These are phyloP conservation scores for Oreochromis spilurus DNA, from an alignment of 2,113 vertebrate genomes.

Conservation along the genomic window DNA sequence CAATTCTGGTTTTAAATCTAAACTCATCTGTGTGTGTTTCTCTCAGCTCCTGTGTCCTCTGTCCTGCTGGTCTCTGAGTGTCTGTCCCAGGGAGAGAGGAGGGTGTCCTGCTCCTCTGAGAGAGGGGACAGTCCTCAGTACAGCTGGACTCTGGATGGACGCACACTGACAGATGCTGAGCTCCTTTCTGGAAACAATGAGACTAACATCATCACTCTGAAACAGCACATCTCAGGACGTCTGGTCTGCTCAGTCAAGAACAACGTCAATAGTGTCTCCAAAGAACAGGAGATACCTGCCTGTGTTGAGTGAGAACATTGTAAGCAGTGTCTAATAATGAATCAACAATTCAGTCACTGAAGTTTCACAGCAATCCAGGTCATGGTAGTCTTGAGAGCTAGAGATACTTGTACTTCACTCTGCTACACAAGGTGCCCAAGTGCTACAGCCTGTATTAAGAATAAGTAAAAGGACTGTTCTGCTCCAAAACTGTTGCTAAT, in stretches of 20 bases:
- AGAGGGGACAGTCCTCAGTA: conserved; percentile 43
- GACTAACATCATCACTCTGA: conserved; percentile 39
- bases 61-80: conserved; percentile 22
- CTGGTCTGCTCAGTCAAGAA: conserved; percentile 48
- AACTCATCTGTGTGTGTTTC: not conserved
- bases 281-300: accelerated
- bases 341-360: not conserved
- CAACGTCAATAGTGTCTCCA: not conserved
- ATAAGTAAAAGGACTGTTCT: not conserved
- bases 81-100: conserved; percentile 31
- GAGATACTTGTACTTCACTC: not conserved
- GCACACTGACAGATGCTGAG: not conserved
- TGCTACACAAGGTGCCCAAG: not conserved
- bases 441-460: not conserved
- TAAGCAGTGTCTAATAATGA: not conserved
- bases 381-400: not conserved
- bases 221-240: conserved; percentile 1
- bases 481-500: not conserved
- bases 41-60: conserved; percentile 48
- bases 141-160: conserved; percentile 49
- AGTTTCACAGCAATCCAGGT: not conserved
- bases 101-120: conserved; percentile 30
- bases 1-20: not conserved
- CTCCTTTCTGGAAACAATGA: not conserved
- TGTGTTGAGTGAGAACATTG: conserved; percentile 42